Base-by-base conservation (phyloP, 2,797 vertebrate species). In the Chromobotia macracanthus region DNA sequence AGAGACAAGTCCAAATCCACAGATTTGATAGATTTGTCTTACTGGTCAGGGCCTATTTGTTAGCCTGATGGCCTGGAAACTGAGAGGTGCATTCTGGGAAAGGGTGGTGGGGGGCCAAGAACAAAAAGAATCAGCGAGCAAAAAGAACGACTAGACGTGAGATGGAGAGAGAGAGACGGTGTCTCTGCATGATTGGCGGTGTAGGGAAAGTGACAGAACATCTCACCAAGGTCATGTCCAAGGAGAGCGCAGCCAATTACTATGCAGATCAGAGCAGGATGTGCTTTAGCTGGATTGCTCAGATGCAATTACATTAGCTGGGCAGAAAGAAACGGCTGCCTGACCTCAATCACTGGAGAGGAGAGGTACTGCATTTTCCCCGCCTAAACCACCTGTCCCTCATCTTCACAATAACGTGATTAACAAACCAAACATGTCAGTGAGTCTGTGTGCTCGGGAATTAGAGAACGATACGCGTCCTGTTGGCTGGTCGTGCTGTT, bases 281-380 rank as follows among this genome's bases (percentile, higher is more conserved):
- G 91, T 94, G 94, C 96, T 97, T 97, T 96, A 97, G 96, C 95
- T 94, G 95, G 96, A 96, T 97, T 97, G 95, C 96, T 95, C 94
- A 92, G 93, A 95, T 96, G 95, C 96, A 97, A 96, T 97, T 96
- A 96, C 95, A 95, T 97, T 96, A 97, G 93, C 93, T 92, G 94
- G 95, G 93, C 95, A 94, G 94, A 95, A 94, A 96, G 95, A 96
- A 94, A 68, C 71, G 85, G 75, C 75, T 86, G 80, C 79, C 85
- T 86, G 80, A 84, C 84, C 84, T 85, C 84, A 85, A 85, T 85
- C 84, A 85, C 79, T 76, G 63, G 60, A 83, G 75, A 58, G 3
- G 80, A 79, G 70, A 70, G 74, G 56, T 87, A 85, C 85, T 75
- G 81, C 90, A 91, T 91, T 92, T 91, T 91, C 90, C 91, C 91